A percentile compares a stretch with the other conserved stretches of the same genome.
Evolutionary conservation across 2,113 vertebrate genomes (phyloP).

Genomic region (Grammomys dolichurus): DNA sequence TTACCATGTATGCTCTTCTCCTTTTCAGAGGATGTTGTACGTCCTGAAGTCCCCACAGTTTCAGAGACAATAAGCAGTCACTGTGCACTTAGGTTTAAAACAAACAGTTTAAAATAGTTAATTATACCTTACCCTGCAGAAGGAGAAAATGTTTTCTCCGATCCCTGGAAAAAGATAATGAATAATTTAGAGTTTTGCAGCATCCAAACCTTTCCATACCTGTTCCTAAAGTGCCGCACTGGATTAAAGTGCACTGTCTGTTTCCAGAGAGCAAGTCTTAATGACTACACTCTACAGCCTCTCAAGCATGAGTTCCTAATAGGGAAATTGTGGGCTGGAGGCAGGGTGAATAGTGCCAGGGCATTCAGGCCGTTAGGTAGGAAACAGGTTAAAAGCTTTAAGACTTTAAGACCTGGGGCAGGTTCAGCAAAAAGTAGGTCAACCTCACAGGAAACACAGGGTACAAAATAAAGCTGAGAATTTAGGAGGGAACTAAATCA

Average conservation of each 20-base stretch:
- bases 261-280: background rate
- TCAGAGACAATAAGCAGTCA: background rate
- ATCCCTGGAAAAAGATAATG: constrained; percentile 23
- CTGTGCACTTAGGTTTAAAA: constrained; percentile 53
- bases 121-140: constrained; percentile 16
- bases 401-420: background rate
- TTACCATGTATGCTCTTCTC: background rate
- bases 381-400: constrained; percentile 23
- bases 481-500: background rate
- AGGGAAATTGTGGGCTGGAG: background rate
- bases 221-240: constrained; percentile 60
- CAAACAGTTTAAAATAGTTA: constrained; percentile 66
- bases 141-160: constrained; percentile 48
- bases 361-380: background rate
- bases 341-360: background rate
- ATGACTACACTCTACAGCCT: background rate
- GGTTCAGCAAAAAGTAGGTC: background rate
- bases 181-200: constrained; percentile 21
- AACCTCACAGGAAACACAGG: background rate
- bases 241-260: background rate
- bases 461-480: background rate
- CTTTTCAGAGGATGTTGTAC: background rate
- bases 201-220: background rate
- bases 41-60: background rate
- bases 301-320: background rate